These are phyloP conservation scores for Polymixis lichenea DNA, from an alignment of 2,888 invertebrate genomes.

Conservation along the genomic window DNA sequence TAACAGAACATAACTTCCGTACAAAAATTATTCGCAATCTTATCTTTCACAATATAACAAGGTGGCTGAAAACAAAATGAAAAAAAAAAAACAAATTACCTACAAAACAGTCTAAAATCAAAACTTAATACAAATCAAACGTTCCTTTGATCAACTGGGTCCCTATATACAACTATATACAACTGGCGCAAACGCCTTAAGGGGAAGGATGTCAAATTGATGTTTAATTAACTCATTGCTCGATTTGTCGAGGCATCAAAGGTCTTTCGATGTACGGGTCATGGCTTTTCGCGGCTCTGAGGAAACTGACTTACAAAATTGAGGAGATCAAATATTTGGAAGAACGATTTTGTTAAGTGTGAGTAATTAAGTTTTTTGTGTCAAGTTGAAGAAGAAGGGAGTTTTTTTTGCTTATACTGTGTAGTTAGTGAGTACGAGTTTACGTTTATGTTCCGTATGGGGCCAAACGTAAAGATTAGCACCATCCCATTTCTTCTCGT, in stretches of 20 bases:
- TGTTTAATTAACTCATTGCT: slow-evolving; percentile 84
- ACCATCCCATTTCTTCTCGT: too few species aligned
- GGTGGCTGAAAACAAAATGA: background rate
- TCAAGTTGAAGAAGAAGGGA: background rate
- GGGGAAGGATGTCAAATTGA: slow-evolving; percentile 74
- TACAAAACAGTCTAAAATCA: background rate
- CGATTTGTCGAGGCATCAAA: slow-evolving; percentile 82
- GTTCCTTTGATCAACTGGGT: slow-evolving; percentile 5
- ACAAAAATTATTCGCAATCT: background rate
- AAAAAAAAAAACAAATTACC: background rate
- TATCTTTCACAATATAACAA: background rate
- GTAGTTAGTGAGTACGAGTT: too few species aligned
- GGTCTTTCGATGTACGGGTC: slow-evolving; percentile 74
- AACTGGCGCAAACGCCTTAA: slow-evolving; percentile 3
- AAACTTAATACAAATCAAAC: slow-evolving; percentile 14
- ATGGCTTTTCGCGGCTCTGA: slow-evolving; percentile 67
- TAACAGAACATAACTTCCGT: background rate
- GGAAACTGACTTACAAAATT: slow-evolving; percentile 45
- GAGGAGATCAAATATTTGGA: slow-evolving; percentile 2
- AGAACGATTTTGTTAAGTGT: slow-evolving; percentile 7
- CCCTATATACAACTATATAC: background rate
- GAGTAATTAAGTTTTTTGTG: background rate
- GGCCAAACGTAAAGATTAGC: too few species aligned
- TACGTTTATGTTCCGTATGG: too few species aligned
- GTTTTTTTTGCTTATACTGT: background rate